Percentiles rank a stretch among this genome's conserved stretches.
phyloP scores from a whole-genome alignment of 2,888 invertebrate species.

The Netelia fuscicornis region DNA sequence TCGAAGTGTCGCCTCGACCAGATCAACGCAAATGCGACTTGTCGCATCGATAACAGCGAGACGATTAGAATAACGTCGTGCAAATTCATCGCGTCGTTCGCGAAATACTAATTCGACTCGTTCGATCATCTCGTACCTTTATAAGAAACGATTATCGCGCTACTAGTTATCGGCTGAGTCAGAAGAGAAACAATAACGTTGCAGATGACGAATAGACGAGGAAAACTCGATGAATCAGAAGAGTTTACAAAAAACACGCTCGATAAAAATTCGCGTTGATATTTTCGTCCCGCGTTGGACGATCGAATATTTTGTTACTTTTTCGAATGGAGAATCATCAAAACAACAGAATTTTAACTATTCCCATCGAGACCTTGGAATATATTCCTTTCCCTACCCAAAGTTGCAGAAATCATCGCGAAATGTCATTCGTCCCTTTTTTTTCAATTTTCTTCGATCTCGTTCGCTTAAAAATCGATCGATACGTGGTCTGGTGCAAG shows the following conservation, averaged over 20 bases:
- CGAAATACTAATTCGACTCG: conserved; percentile 30
- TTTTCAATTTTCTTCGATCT: background rate
- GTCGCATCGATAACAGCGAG: conserved; percentile 11
- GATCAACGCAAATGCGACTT: conserved; percentile 26
- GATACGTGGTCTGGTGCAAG: conserved; percentile 4
- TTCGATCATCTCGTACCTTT: conserved; percentile 45
- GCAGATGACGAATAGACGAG: conserved; percentile 46
- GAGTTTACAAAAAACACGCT: conserved; percentile 7
- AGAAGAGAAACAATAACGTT: conserved; percentile 24
- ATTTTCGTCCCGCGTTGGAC: background rate
- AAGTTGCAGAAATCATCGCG: background rate
- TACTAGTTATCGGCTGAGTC: conserved; percentile 41
- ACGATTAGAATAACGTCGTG: conserved; percentile 17
- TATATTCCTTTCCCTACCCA: too few relatives aligned
- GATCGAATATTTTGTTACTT: background rate
- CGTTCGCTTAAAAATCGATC: background rate
- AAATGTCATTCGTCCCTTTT: background rate
- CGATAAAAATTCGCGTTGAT: conserved; percentile 5
- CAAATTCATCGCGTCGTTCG: conserved; percentile 42
- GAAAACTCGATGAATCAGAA: conserved; percentile 4
- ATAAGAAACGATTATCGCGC: conserved; percentile 47
- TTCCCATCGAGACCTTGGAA: too few relatives aligned
- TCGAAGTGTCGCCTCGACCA: background rate
- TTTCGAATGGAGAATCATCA: too few relatives aligned
- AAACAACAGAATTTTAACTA: too few relatives aligned